phyloP scores from a whole-genome alignment of 1,140 invertebrate genomes.

The Battus philenor region DNA sequence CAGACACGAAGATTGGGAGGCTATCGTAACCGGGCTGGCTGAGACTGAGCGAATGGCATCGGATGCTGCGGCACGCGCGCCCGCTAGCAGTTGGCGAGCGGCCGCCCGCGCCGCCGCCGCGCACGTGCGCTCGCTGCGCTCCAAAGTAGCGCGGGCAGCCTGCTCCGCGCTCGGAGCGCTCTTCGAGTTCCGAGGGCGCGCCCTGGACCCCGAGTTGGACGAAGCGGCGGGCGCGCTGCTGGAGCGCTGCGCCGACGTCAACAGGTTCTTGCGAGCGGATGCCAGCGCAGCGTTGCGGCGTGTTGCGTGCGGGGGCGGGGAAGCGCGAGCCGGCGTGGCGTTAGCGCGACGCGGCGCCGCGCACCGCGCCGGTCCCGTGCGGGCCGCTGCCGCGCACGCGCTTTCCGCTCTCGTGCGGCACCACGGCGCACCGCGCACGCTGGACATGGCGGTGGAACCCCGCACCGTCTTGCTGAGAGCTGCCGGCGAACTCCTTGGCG shows the following conservation, averaged over 20 bases:
- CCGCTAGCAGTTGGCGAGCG: slow-evolving; percentile 77
- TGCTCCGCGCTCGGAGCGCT: slow-evolving; percentile 87
- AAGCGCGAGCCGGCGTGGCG: slow-evolving; percentile 64
- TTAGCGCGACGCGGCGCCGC: slow-evolving; percentile 77
- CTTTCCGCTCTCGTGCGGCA: slow-evolving; percentile 82
- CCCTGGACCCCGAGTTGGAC: slow-evolving; percentile 91
- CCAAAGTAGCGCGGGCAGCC: slow-evolving; percentile 91
- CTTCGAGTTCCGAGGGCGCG: slow-evolving; percentile 82
- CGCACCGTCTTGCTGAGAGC: slow-evolving; percentile 87
- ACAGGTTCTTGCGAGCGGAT: slow-evolving; percentile 92
- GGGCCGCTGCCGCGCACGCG: slow-evolving; percentile 87
- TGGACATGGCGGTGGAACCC: slow-evolving; percentile 85
- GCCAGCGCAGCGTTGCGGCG: slow-evolving; percentile 87
- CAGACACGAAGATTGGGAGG: slow-evolving; percentile 86
- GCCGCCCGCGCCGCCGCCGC: slow-evolving; percentile 83
- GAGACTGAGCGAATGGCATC: slow-evolving; percentile 83
- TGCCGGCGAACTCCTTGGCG: slow-evolving; percentile 88
- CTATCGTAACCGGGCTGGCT: slow-evolving; percentile 86
- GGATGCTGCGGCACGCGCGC: slow-evolving; percentile 82
- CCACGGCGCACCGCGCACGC: slow-evolving; percentile 83
- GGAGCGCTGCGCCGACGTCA: slow-evolving; percentile 93
- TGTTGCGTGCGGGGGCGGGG: slow-evolving; percentile 83
- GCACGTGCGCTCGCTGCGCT: slow-evolving; percentile 91
- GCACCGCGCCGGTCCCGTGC: slow-evolving; percentile 91
- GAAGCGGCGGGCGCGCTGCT: slow-evolving; percentile 87